Base-by-base conservation (phyloP, 1,140 invertebrate genomes). In the Pantala flavescens region DNA sequence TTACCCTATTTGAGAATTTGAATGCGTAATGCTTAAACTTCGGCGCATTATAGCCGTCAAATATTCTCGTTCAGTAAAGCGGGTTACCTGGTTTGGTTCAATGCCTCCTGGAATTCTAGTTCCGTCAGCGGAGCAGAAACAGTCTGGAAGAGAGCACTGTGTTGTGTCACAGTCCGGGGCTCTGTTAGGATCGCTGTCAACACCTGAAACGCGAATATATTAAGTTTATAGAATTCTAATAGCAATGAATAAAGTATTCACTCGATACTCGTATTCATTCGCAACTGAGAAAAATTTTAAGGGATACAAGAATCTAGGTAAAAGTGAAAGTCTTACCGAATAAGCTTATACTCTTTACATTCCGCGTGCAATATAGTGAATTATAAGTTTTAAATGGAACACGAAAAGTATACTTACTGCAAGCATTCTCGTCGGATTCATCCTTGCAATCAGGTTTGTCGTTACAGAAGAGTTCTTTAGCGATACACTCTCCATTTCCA, bases 391-490 rank as follows among this genome's bases (percentile, higher is more conserved):
- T 5, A 36, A 36, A 5, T 36, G 9, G 9, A 36, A 36, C 9
- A 36, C 9, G 3, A 36, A 9, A 36, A 36, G 9, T 36, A 36
- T 76, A 91, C 93, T 92, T 86, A 96, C 94, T 90, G 87, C 95
- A 97, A 77, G 94, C 93, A 80, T 94, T 95, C 87, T 98, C 95
- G 81, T 98, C 95, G 55, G 94, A 97, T 80, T 95, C 92, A 83
- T 98, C 96, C 79, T 92, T 91, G 84, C 96, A 98, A 79, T 98
- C 94, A 42, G 89, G 84, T 84, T 93, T 93, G 80, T 93, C 93
- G 81, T 97, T 94, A 84, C 95, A 98, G 86, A 96, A 96, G 42
- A 96, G 85, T 79, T 93, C 91, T 83, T 93, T 95, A 76, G 94
- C 92, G 28, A 96, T 88, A 83, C 94, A 96, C 78, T 95, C 93